Percentiles rank a stretch among this genome's conserved stretches.
phyloP scores from a whole-genome alignment of 1,140 invertebrate species.

The Trinorchestia longiramus region DNA sequence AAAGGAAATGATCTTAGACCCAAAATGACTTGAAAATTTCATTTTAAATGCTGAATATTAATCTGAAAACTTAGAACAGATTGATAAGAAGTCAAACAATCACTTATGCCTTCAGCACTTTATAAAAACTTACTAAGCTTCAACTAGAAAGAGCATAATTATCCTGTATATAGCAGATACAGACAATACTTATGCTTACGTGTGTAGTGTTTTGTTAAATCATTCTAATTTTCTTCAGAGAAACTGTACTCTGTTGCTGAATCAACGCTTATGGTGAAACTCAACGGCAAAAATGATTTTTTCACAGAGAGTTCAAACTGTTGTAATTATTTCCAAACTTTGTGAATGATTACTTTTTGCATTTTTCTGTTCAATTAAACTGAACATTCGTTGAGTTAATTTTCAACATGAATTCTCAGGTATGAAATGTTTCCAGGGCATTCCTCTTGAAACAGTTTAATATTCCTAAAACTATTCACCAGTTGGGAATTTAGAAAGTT shows the following conservation, averaged over 20 bases:
- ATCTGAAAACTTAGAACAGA: neutral
- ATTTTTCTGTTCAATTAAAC: neutral
- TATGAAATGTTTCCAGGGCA: neutral
- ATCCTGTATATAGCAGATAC: neutral
- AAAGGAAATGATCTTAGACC: no score
- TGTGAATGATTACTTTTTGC: neutral
- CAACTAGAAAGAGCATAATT: neutral
- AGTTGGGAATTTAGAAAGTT: neutral
- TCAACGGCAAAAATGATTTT: neutral
- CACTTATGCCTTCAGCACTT: neutral
- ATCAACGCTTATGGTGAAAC: neutral
- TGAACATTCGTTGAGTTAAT: no score
- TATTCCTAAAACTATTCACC: neutral
- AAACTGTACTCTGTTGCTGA: neutral
- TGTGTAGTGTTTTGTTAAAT: neutral
- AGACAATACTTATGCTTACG: neutral
- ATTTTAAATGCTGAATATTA: neutral
- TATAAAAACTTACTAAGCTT: neutral
- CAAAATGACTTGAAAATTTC: neutral
- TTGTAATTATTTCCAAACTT: neutral
- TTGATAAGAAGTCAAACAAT: neutral
- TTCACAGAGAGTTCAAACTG: neutral
- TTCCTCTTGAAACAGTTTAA: neutral
- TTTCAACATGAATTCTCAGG: neutral
- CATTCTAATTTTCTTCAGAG: neutral